Evolutionary conservation across 2,888 invertebrate genomes (phyloP), one percentile per base, ranked within the genome.

Genomic region (Rhimphoctona megacephalus): DNA sequence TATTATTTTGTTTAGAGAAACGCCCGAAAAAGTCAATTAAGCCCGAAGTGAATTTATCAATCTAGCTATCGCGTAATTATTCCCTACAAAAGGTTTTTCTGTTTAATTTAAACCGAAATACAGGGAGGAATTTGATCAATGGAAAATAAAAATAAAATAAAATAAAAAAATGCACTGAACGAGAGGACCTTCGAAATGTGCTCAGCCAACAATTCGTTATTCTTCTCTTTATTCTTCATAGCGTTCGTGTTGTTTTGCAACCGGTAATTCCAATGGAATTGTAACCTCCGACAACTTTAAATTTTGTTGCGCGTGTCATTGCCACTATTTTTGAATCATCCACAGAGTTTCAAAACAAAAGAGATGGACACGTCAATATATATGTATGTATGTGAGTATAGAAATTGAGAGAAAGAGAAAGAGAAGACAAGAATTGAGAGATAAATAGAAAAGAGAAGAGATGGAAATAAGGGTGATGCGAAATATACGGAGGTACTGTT

Each of bases 401-500:
- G 22, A 22, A 22, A 66, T 64, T 7, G 30, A 49, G 66, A 52
- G 22, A 22, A 33, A 54, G 43, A 17, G 25, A 80, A 22, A 64
- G 57, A 39, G 43, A 54, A 22, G 17, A 74, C 33, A 36, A 52
- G 19, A 43, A 22, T 52, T 43, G 39, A 61, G 61, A 61, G 25
- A 54, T 22, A 43, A 57, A 66, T 49, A 22, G 52, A 64, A 46
- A 39, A n/a, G 11, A 61, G 66, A 67, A 33, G 67, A 36, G 52
- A 22, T 54, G 22, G 52, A 30, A 19, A 72, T 52, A 52, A 72
- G 72, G 33, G 33, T 72, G 52, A 74, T 25, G 64, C 22, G 49
- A 70, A 85, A 76, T 76, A 49, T 70, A 74, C 61, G 79, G 82
- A 79, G 79, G 66, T 78, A 85, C 82, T 85, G 82, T 85, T 85